phyloP scores from a whole-genome alignment of 2,888 invertebrate species.

The Ryuthela nishihirai region DNA sequence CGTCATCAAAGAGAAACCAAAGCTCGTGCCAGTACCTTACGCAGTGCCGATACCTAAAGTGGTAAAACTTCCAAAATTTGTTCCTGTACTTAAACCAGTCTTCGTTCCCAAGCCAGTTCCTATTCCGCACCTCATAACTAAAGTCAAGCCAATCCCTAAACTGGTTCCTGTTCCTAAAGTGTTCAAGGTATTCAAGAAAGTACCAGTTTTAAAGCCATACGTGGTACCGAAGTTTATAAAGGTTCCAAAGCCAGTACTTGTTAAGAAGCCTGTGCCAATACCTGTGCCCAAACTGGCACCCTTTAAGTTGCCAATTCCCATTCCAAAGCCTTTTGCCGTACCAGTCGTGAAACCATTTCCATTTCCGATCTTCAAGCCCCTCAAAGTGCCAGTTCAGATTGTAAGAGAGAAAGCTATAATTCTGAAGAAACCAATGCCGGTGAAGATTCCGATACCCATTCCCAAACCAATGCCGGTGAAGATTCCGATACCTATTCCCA shows the following conservation, averaged over 20 bases:
- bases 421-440: slow-evolving; percentile 13
- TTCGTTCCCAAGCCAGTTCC: slow-evolving; percentile 18
- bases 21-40: slow-evolving; percentile 10
- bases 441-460: too few relatives aligned
- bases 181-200: slow-evolving; percentile 8
- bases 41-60: slow-evolving; percentile 18
- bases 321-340: slow-evolving; percentile 26
- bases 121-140: slow-evolving; percentile 12
- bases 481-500: too few relatives aligned
- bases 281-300: slow-evolving; percentile 20
- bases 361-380: slow-evolving; percentile 19
- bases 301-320: slow-evolving; percentile 1
- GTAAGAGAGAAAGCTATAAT: slow-evolving; percentile 22
- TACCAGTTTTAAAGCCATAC: slow-evolving; percentile 17
- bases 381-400: slow-evolving; percentile 24
- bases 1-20: slow-evolving; percentile 16
- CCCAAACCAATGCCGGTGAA: too few relatives aligned
- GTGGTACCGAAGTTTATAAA: slow-evolving; percentile 19
- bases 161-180: slow-evolving; percentile 25
- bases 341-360: slow-evolving; percentile 9
- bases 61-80: slow-evolving; percentile 16
- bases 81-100: slow-evolving; percentile 16
- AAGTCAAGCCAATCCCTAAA: slow-evolving; percentile 18
- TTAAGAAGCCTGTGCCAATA: slow-evolving; percentile 22
- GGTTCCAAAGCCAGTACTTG: slow-evolving; percentile 17